Percentiles rank a stretch among this genome's conserved stretches.
These are phyloP conservation scores for Diogma glabrata DNA, from an alignment of 2,888 invertebrate species.

Conservation along the genomic window DNA sequence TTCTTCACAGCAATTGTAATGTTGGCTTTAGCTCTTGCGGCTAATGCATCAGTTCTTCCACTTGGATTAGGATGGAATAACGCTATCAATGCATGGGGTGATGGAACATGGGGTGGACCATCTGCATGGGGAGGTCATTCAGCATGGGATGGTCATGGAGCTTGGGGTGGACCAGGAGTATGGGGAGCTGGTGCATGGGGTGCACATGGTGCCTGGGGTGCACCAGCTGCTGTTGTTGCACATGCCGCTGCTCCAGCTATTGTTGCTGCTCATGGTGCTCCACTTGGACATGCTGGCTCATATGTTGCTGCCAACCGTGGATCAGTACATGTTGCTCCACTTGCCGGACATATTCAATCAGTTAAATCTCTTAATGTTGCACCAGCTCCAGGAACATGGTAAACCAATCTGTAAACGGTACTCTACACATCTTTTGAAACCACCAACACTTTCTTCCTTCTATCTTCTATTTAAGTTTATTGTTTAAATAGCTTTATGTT, in stretches of 20 bases:
- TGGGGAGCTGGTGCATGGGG: conserved; percentile 10
- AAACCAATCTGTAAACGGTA: too few species aligned
- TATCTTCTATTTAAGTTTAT: too few species aligned
- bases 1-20: conserved; percentile 32
- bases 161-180: conserved; percentile 2
- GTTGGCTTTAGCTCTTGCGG: conserved; percentile 32
- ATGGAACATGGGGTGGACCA: background rate
- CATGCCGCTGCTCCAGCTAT: background rate
- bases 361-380: background rate
- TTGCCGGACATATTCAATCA: conserved; percentile 3
- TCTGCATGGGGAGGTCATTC: conserved; percentile 8
- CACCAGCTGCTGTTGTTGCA: background rate
- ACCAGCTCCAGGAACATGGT: conserved; percentile 6
- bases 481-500: too few species aligned
- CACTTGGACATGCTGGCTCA: background rate
- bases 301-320: background rate
- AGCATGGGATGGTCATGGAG: too few species aligned
- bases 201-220: conserved; percentile 12
- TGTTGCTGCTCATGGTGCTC: background rate
- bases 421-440: too few species aligned
- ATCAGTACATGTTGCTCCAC: conserved; percentile 7
- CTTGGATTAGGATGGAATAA: too few species aligned
- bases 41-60: conserved; percentile 30
- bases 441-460: too few species aligned
- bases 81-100: too few species aligned